Percentiles rank a stretch among this genome's conserved stretches.
phyloP scores from a whole-genome alignment of 2,797 vertebrate species.

The Galagoides demidoff region DNA sequence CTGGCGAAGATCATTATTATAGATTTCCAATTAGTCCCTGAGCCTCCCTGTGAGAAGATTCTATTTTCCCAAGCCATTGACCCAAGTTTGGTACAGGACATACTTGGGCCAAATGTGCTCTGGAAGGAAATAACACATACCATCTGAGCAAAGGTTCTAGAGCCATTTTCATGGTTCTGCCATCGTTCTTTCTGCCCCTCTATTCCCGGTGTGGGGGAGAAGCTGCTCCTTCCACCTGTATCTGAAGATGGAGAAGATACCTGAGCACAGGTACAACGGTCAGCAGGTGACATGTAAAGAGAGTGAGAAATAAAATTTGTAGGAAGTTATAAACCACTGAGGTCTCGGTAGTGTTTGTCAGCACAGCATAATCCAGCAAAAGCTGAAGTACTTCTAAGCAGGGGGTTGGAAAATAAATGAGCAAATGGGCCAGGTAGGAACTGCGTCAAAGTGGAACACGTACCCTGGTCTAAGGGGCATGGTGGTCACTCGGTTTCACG shows the following conservation, averaged over 20 bases:
- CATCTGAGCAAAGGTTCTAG: not conserved
- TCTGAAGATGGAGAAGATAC: not conserved
- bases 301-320: not conserved
- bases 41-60: not conserved
- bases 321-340: not conserved
- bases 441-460: accelerated
- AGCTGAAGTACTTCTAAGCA: not conserved
- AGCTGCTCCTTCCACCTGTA: not conserved
- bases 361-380: not conserved
- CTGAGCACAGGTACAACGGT: not conserved
- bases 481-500: not conserved
- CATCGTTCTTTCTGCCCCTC: not conserved
- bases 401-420: not conserved
- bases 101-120: not conserved
- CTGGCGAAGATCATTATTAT: not conserved
- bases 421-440: no score
- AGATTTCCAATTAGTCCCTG: not conserved
- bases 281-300: not conserved
- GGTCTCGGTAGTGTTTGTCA: not conserved
- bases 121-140: not conserved
- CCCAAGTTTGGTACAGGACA: not conserved
- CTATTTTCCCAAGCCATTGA: not conserved
- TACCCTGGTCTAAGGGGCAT: not conserved
- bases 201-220: not conserved
- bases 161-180: not conserved